Conservation (phyloP, 2,888 invertebrate species). For the Dicranocentrus wangi region DNA sequence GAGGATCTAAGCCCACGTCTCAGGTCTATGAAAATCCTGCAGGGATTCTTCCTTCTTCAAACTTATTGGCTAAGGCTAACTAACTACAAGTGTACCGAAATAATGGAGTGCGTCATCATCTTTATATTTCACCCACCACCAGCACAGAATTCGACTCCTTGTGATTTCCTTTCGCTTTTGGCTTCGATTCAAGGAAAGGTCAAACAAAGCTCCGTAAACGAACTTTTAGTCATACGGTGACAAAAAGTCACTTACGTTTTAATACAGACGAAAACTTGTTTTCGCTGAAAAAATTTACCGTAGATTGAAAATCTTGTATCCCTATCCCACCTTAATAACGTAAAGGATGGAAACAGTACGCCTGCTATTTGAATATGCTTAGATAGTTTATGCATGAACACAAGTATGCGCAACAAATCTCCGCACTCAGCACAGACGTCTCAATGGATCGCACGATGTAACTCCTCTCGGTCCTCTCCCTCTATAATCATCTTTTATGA, state of each 20-base stretch:
- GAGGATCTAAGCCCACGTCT: too few relatives aligned
- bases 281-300: constrained; percentile 41
- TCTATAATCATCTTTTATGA: constrained; percentile 14
- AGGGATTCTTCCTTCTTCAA: too few relatives aligned
- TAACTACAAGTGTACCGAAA: too few relatives aligned
- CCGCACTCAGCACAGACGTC: neutral
- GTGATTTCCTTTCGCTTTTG: constrained; percentile 29
- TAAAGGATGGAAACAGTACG: too few relatives aligned
- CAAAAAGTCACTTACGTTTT: constrained; percentile 16
- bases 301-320: neutral
- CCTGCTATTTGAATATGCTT: too few relatives aligned
- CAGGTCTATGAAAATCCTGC: too few relatives aligned
- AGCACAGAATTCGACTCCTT: neutral
- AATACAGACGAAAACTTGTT: constrained; percentile 43
- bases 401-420: neutral
- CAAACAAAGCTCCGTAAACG: too few relatives aligned
- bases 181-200: constrained; percentile 47
- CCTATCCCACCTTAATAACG: too few relatives aligned
- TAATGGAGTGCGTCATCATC: too few relatives aligned
- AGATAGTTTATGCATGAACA: constrained; percentile 15
- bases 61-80: too few relatives aligned
- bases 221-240: constrained; percentile 33
- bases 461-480: neutral
- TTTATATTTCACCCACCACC: neutral
- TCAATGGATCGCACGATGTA: neutral